Base-by-base conservation (phyloP, 2,888 invertebrate genomes). In the Cataglyphis livida region DNA sequence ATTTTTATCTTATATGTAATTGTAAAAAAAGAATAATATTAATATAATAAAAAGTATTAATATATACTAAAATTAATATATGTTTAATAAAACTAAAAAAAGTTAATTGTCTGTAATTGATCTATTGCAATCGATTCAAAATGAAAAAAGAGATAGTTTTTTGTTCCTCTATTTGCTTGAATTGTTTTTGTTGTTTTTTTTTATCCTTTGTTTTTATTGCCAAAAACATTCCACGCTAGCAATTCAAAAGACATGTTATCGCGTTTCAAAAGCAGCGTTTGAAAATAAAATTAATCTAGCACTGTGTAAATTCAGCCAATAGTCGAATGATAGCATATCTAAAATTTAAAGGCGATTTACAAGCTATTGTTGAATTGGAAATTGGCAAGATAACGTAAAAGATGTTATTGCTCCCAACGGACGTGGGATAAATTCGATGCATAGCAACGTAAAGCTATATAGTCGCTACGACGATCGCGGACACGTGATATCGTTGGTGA, bases 331-430 rank as follows among this genome's bases (percentile, higher is more conserved):
- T 44, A 59, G 35, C 44, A 59, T 61, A 71, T 79, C 71, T 79
- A 59, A 71, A 79, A 59, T 71, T 79, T 79, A 79, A 71, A 35
- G 44, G 59, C 78, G 59, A 79, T 79, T 79, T 71, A 79, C 78
- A 71, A 71, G 71, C 71, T 71, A 79, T 79, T 79, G 78, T 79
- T 71, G 71, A 79, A 71, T 79, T 71, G 71, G 78, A 61, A 71
- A 59, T 71, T 21, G 35, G 25, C 9, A 59, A 44, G 44, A 25
- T 79, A 71, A 71, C 44, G 71, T 79, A 79, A 79, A 59, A 71
- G 59, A 44, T 18, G 71, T 79, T 71, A 79, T 71, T 71, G 78
- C 44, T 59, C 71, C 61, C 71, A 25, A 25, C n/a, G 59, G 78
- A 79, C 44, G 25, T 15, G 71, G 18, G 35, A 79, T 71, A 78